Base-by-base conservation (phyloP, 2,797 vertebrate genomes). In the Myotis daubentonii region DNA sequence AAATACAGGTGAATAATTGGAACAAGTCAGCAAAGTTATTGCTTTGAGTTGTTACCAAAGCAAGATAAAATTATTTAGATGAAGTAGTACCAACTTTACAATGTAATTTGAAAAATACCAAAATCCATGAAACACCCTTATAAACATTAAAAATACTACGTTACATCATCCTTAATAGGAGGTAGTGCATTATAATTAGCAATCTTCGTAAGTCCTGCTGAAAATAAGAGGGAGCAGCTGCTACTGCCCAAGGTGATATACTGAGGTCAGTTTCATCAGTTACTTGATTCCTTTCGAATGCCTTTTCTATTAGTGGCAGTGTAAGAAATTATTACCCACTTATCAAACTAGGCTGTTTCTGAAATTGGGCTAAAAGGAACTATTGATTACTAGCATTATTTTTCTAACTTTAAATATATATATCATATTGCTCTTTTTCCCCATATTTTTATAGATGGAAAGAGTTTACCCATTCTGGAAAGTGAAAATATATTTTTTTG, bases 61-160 rank as follows among this genome's bases (percentile, higher is more conserved):
- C 51, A 93, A 80, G 22, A 75, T 41, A 75, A 93, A 93, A 65
- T 92, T 68, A 91, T 53, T 79, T 89, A 88, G 62, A 57, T 60
- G 22, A 66, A 33, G 11, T 74, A 85, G 7, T 72, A 62, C 30
- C 47, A 66, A 55, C 3, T 66, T 71, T 57, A 85, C 41, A 66
- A 36, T 88, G 9, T 74, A 33, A 47, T 55, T 79, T 72, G 33
- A n/a, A 78, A 83, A 74, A 79, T 83, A n/a, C 6, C 28, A 72
- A 41, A 85, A 13, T 49, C 55, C n/a, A 28, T 75, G 68, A 17
- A 86, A 72, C 16, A 11, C 6, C 41, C n/a, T 70, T 51, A 25
- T 20, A 53, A 33, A 65, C 41, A 70, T 91, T 82, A 95, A 83
- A 94, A 79, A 78, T 72, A n/a, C 55, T 80, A 8, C 20, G 8